A percentile compares a stretch with the other conserved stretches of the same genome.
phyloP scores from a whole-genome alignment of 1,140 invertebrate species.

The Drosophila varians region DNA sequence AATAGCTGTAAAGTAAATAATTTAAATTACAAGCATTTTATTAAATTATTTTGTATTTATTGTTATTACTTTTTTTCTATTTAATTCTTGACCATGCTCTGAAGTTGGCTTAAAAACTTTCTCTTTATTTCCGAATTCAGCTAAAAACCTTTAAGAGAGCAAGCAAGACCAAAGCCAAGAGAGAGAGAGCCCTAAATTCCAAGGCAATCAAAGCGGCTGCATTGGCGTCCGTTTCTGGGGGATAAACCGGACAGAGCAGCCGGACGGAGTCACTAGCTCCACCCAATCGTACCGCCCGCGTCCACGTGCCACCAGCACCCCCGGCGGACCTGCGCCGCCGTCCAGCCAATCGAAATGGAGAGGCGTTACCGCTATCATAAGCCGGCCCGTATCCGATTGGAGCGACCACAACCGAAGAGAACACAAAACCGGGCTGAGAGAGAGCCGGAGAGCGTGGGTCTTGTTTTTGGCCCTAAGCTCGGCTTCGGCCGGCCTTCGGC shows the following conservation, averaged over 20 bases:
- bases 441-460: conserved; percentile 2
- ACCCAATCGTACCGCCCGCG: conserved; percentile 19
- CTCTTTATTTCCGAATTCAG: not conserved
- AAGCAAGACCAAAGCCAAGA: not conserved
- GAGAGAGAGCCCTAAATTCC: not conserved
- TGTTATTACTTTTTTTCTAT: not conserved
- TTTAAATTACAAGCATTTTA: not conserved
- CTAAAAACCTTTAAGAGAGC: not conserved
- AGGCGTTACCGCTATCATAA: conserved; percentile 11
- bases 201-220: not conserved
- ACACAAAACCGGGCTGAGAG: conserved; percentile 2
- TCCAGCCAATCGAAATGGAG: conserved; percentile 10
- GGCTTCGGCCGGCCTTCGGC: not conserved
- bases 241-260: not conserved
- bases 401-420: not conserved
- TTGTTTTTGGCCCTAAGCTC: not conserved
- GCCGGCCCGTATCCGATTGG: conserved; percentile 5
- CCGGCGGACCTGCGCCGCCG: not conserved
- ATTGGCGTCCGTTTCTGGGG: conserved; percentile 9
- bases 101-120: not conserved
- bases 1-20: too few relatives aligned
- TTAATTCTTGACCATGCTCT: not conserved
- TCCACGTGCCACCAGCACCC: conserved; percentile 23
- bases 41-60: not conserved
- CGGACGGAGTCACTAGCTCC: conserved; percentile 4